Evolutionary conservation across 2,797 vertebrate genomes (phyloP).

Genomic region (Alcedo quadribrachys): DNA sequence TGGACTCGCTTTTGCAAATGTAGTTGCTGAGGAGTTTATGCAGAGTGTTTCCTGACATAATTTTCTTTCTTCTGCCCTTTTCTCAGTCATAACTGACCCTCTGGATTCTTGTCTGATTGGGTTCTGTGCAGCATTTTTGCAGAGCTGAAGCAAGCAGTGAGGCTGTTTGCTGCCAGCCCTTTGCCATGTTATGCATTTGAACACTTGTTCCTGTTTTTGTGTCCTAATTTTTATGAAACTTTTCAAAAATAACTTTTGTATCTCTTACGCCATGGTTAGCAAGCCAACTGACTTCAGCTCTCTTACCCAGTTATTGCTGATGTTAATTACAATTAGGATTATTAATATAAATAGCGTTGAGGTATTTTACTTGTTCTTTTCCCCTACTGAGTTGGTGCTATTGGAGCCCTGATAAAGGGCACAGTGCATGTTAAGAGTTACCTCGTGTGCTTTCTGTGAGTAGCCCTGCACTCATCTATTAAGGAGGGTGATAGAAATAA

Average conservation of each 20-base stretch:
- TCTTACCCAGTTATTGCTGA: not conserved
- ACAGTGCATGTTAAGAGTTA: not conserved
- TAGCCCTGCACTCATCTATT: not conserved
- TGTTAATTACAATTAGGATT: not conserved
- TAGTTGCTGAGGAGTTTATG: conserved; percentile 11
- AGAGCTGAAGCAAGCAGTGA: not conserved
- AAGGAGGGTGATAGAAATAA: not conserved
- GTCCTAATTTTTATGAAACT: not conserved
- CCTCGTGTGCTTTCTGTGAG: not conserved
- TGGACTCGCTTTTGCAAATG: not conserved
- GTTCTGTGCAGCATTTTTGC: not conserved
- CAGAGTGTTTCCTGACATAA: not conserved
- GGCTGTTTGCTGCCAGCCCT: not conserved
- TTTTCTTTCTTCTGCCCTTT: conserved; percentile 53
- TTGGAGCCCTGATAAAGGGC: not conserved
- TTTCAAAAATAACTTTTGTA: not conserved
- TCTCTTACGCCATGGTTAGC: not conserved
- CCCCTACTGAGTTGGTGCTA: fast-evolving
- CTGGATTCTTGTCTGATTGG: conserved; percentile 15
- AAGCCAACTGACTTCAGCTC: not conserved
- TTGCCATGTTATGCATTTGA: not conserved
- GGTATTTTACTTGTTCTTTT: fast-evolving
- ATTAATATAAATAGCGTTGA: not conserved
- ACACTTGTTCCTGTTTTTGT: not conserved
- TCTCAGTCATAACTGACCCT: conserved; percentile 59